Conservation (phyloP, 1,140 invertebrate genomes). For the Drosophila sturtevanti region DNA sequence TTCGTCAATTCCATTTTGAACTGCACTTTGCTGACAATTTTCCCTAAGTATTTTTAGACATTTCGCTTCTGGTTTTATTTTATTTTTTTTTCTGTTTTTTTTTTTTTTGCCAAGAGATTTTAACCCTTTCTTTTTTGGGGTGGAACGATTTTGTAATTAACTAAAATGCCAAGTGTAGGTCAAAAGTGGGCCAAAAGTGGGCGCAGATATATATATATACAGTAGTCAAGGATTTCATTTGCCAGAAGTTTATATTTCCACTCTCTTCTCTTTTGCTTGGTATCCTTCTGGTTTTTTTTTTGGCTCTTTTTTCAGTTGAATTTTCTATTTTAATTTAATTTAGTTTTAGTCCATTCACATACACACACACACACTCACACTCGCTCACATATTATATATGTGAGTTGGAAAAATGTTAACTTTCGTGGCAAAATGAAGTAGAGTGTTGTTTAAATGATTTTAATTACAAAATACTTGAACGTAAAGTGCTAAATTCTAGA, state of each 20-base stretch:
- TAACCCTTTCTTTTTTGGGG: constrained; percentile 22
- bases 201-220: constrained; percentile 37
- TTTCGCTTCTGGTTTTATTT: constrained; percentile 10
- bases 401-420: background rate
- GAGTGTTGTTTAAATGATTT: constrained; percentile 41
- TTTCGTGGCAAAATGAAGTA: constrained; percentile 9
- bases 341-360: constrained; percentile 37
- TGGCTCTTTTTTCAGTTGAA: background rate
- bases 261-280: constrained; percentile 8
- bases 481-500: constrained; percentile 15
- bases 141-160: constrained; percentile 65
- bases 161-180: constrained; percentile 63
- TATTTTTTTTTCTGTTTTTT: constrained; percentile 12
- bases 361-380: constrained; percentile 20
- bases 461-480: constrained; percentile 26
- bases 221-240: constrained; percentile 55
- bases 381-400: no score
- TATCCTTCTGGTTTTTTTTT: constrained; percentile 13
- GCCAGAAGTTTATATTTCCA: constrained; percentile 52
- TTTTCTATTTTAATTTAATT: constrained; percentile 65
- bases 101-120: background rate
- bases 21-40: constrained; percentile 23
- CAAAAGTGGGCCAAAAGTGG: constrained; percentile 22
- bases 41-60: constrained; percentile 30
- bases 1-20: constrained; percentile 21